A percentile compares a stretch with the other conserved stretches of the same genome.
These are phyloP conservation scores for Cnemophilus loriae DNA, from an alignment of 2,113 vertebrate genomes.

Conservation along the genomic window DNA sequence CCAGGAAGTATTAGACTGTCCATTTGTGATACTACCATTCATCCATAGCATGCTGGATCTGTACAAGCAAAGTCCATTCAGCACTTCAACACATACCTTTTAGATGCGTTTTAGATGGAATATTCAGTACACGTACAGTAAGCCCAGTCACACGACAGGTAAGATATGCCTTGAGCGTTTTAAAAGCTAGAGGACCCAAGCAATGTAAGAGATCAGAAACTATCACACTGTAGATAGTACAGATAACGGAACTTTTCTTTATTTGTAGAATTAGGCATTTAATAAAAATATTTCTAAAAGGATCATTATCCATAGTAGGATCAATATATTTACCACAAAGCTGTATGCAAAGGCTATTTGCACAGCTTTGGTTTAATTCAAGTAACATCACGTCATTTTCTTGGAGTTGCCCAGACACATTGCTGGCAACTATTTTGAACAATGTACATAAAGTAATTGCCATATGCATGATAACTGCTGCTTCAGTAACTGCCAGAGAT, in stretches of 20 bases:
- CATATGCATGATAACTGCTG: background rate
- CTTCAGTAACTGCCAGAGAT: background rate
- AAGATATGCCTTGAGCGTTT: background rate
- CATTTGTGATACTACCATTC: background rate
- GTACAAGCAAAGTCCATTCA: background rate
- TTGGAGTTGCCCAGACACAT: background rate
- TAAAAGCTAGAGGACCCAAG: background rate
- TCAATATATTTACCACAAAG: background rate
- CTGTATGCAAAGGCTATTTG: background rate
- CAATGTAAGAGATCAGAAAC: background rate
- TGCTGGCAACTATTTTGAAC: background rate
- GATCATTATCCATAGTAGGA: background rate
- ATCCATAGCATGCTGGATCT: background rate
- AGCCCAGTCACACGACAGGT: background rate
- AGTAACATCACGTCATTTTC: background rate
- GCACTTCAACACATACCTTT: background rate
- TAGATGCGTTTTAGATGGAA: too few relatives aligned
- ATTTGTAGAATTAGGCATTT: background rate
- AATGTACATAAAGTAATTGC: background rate
- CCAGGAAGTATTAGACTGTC: background rate
- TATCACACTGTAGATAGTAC: background rate
- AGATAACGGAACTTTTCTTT: background rate
- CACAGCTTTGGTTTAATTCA: background rate
- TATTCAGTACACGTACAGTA: background rate
- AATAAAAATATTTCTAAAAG: background rate